phyloP scores from a whole-genome alignment of 2,888 invertebrate species.

The Acrocera orbiculus region DNA sequence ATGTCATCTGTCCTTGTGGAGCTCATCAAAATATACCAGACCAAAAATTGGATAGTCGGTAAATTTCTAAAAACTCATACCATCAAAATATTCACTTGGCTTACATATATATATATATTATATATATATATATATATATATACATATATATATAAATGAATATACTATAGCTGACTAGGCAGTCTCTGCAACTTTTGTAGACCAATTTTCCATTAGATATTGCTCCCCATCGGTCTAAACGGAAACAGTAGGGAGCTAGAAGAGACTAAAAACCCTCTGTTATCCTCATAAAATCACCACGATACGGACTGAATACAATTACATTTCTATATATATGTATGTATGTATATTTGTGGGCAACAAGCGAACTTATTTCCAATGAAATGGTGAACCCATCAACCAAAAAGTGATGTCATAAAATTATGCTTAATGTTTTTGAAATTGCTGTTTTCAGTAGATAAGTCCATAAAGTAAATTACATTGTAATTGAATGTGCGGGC shows the following conservation, averaged over 20 bases:
- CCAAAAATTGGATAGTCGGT: too few species aligned
- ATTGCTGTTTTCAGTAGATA: slow-evolving; percentile 27
- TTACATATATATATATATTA: too few species aligned
- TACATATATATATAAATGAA: neutral
- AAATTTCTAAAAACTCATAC: too few species aligned
- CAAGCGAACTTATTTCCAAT: neutral
- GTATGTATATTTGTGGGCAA: neutral
- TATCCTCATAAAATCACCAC: too few species aligned
- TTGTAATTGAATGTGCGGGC: slow-evolving; percentile 23
- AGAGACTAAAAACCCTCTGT: too few species aligned
- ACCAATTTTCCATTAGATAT: too few species aligned
- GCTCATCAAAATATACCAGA: slow-evolving; percentile 2
- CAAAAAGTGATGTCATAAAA: slow-evolving; percentile 27
- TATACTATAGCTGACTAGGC: too few species aligned
- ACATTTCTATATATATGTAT: neutral
- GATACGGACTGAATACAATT: neutral
- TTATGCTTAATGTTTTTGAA: slow-evolving; percentile 30
- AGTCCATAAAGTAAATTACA: slow-evolving; percentile 28
- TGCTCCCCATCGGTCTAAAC: too few species aligned
- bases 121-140: neutral
- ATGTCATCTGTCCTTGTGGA: slow-evolving; percentile 5
- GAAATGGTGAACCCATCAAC: slow-evolving; percentile 14
- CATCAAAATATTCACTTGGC: too few species aligned
- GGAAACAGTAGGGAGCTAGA: too few species aligned
- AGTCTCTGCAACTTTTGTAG: too few species aligned